Percentiles rank a stretch among this genome's conserved stretches.
phyloP scores from a whole-genome alignment of 2,797 vertebrate genomes.

The Peromyscus melanophrys region DNA sequence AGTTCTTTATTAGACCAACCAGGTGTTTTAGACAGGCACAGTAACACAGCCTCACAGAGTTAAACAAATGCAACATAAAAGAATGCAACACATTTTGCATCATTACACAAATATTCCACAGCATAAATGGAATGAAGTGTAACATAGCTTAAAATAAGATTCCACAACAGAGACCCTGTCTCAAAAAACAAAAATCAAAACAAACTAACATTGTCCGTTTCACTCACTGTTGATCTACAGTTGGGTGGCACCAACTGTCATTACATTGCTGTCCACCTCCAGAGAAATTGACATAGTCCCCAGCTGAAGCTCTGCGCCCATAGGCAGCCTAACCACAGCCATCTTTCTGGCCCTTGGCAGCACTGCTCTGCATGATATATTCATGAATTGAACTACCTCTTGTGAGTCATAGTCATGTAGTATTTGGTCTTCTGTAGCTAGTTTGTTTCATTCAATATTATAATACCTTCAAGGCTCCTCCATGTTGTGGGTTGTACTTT shows the following conservation, averaged over 20 bases:
- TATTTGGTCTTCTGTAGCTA: background rate
- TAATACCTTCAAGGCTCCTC: background rate
- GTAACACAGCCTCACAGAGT: too few relatives aligned
- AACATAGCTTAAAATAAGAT: too few relatives aligned
- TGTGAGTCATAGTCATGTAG: background rate
- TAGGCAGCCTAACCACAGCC: background rate
- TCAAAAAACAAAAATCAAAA: background rate
- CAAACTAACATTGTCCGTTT: background rate
- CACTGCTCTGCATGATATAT: background rate
- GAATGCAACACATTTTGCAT: too few relatives aligned
- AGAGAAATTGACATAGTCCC: background rate
- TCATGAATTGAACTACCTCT: background rate
- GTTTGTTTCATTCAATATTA: background rate
- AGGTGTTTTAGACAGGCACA: too few relatives aligned
- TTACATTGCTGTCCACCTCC: background rate
- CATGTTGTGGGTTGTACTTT: background rate
- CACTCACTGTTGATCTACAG: background rate
- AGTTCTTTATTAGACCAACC: too few relatives aligned
- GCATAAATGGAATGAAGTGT: too few relatives aligned
- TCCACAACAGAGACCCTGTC: background rate
- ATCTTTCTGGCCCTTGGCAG: background rate
- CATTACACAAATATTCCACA: too few relatives aligned
- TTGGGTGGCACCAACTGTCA: background rate
- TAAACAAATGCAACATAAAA: too few relatives aligned
- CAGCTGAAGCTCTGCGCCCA: background rate